Evolutionary conservation across 1,140 invertebrate species (phyloP).

Genomic region (Drosophila littoralis): DNA sequence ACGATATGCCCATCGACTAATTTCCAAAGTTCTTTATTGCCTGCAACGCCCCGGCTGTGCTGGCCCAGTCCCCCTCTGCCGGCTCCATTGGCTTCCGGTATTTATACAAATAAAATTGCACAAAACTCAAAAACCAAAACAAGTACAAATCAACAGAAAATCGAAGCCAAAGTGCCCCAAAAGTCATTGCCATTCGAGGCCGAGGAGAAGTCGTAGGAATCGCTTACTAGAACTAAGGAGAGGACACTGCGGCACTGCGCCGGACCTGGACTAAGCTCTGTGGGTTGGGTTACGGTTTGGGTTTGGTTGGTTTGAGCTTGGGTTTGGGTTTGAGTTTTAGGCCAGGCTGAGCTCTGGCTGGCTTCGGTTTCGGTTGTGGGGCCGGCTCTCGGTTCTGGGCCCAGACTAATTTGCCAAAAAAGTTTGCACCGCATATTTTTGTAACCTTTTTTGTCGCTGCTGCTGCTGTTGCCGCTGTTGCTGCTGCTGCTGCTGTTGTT

Average conservation of each 20-base stretch:
- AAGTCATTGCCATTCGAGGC: slow-evolving; percentile 65
- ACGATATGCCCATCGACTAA: slow-evolving; percentile 64
- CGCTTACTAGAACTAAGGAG: slow-evolving; percentile 36
- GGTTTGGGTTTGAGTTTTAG: background rate
- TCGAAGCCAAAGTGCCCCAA: slow-evolving; percentile 62
- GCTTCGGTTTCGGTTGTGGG: slow-evolving; percentile 32
- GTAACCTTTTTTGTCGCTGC: slow-evolving; percentile 65
- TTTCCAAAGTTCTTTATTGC: slow-evolving; percentile 83
- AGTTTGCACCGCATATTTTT: slow-evolving; percentile 80
- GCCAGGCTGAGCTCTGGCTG: background rate
- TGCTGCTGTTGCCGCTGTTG: slow-evolving; percentile 18
- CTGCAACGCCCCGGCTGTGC: slow-evolving; percentile 66
- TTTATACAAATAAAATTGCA: slow-evolving; percentile 82
- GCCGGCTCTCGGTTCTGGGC: slow-evolving; percentile 10
- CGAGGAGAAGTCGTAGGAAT: slow-evolving; percentile 35
- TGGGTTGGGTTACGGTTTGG: background rate
- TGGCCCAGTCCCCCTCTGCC: background rate
- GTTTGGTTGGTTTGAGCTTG: slow-evolving; percentile 7
- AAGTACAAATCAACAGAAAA: slow-evolving; percentile 78
- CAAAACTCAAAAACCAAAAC: slow-evolving; percentile 63
- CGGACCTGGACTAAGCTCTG: slow-evolving; percentile 23
- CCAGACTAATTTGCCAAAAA: slow-evolving; percentile 84
- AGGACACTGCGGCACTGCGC: slow-evolving; percentile 19
- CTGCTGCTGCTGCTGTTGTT: slow-evolving; percentile 55
- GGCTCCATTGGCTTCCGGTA: slow-evolving; percentile 72